Percentiles rank a stretch among this genome's conserved stretches.
Conservation (phyloP, 1,140 invertebrate genomes). For the Copidosoma floridanum region DNA sequence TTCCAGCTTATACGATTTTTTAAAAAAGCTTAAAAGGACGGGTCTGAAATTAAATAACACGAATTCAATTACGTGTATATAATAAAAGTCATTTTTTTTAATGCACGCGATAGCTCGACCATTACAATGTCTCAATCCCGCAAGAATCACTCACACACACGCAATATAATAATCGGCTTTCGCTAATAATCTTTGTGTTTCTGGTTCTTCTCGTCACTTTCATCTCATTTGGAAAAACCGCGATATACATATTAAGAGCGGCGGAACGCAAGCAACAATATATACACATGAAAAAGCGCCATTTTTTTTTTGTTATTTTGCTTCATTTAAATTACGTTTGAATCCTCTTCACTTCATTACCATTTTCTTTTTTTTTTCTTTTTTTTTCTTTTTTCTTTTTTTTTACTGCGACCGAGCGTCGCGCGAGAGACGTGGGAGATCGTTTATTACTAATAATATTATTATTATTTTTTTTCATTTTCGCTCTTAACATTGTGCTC, state of each 20-base stretch:
- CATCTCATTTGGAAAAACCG: slow-evolving; percentile 14
- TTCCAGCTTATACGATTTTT: no score
- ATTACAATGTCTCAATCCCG: no score
- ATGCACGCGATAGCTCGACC: no score
- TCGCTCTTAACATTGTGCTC: background rate
- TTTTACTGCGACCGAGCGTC: slow-evolving; percentile 5
- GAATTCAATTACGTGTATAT: no score
- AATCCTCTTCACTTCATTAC: no score
- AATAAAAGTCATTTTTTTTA: no score
- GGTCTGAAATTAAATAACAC: no score
- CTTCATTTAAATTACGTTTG: slow-evolving; percentile 14
- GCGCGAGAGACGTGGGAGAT: slow-evolving; percentile 18
- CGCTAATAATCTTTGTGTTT: background rate
- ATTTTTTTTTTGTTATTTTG: slow-evolving; percentile 20
- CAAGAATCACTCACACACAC: background rate
- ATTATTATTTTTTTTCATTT: background rate
- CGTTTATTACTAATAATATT: no score
- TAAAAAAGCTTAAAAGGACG: no score
- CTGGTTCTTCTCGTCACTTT: background rate
- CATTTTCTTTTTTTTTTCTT: no score
- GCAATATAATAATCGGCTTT: no score
- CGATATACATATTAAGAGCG: slow-evolving; percentile 37
- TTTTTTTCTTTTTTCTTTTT: background rate
- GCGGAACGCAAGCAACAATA: slow-evolving; percentile 47
- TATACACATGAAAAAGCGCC: slow-evolving; percentile 49